Evolutionary conservation across 2,888 invertebrate species (phyloP).

Genomic region (Herminia tarsipennalis): DNA sequence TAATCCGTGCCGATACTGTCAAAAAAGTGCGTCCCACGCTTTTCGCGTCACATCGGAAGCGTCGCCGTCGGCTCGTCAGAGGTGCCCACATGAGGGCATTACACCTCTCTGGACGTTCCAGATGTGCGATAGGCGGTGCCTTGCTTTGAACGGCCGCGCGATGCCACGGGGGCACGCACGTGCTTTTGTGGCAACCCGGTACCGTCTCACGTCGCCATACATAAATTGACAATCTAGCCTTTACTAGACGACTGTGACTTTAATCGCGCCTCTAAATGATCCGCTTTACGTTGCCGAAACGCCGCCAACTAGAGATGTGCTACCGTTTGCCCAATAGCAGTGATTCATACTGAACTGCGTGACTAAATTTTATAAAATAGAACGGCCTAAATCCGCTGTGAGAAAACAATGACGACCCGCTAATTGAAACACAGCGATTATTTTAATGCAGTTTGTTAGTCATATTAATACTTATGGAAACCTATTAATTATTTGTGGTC

Average conservation of each 20-base stretch:
- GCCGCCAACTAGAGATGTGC: conserved; percentile 30
- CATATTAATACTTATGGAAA: too few species aligned
- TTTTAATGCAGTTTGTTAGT: not conserved
- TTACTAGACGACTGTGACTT: conserved; percentile 52
- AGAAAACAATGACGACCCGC: too few species aligned
- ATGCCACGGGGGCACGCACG: conserved; percentile 75
- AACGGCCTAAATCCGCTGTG: too few species aligned
- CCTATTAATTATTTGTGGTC: too few species aligned
- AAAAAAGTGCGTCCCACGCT: conserved; percentile 74
- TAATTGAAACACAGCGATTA: too few species aligned
- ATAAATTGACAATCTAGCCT: conserved; percentile 76
- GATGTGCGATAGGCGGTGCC: conserved; percentile 63
- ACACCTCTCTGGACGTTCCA: conserved; percentile 74
- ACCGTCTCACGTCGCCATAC: conserved; percentile 74
- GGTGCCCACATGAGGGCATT: conserved; percentile 79
- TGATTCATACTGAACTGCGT: conserved; percentile 22
- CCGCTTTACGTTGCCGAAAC: conserved; percentile 49
- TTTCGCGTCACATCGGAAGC: conserved; percentile 61
- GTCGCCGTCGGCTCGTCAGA: conserved; percentile 69
- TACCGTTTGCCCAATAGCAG: conserved; percentile 21
- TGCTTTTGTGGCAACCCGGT: conserved; percentile 72
- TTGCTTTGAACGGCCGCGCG: conserved; percentile 69
- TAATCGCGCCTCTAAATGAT: conserved; percentile 48
- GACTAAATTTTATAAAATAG: conserved; percentile 3
- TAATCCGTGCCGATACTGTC: conserved; percentile 66